A percentile compares a stretch with the other conserved stretches of the same genome.
These are phyloP conservation scores for Acanthosepion esculentum DNA, from an alignment of 2,888 invertebrate species.

Conservation along the genomic window DNA sequence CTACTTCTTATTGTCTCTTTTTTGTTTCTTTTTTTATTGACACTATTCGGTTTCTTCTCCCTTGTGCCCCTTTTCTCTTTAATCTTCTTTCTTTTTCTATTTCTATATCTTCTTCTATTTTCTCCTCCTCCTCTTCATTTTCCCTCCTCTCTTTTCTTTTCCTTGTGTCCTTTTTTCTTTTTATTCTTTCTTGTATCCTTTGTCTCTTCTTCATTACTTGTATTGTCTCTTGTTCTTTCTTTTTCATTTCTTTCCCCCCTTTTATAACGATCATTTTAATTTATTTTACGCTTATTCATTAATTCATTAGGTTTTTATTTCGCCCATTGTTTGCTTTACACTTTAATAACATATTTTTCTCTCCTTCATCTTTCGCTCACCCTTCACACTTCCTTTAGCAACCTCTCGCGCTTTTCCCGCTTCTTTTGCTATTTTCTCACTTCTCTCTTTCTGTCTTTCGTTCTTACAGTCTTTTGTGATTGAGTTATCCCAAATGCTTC, in stretches of 20 bases:
- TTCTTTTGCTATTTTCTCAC: not conserved
- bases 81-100: no score
- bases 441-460: not conserved
- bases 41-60: no score
- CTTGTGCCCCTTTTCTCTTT: no score
- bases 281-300: not conserved
- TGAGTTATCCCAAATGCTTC: slow-evolving; percentile 33
- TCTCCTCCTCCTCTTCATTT: no score
- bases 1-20: not conserved
- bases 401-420: no score
- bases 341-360: not conserved
- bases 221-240: not conserved
- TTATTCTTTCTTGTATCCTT: not conserved
- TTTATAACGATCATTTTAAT: not conserved
- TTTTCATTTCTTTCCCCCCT: not conserved
- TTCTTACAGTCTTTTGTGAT: not conserved
- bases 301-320: slow-evolving; percentile 7
- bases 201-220: not conserved
- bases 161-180: not conserved
- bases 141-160: not conserved
- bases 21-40: not conserved
- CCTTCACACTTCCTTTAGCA: not conserved
- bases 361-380: not conserved
- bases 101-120: no score
- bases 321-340: not conserved